Evolutionary conservation across 2,113 vertebrate genomes (phyloP).

Genomic region (Eira barbara): DNA sequence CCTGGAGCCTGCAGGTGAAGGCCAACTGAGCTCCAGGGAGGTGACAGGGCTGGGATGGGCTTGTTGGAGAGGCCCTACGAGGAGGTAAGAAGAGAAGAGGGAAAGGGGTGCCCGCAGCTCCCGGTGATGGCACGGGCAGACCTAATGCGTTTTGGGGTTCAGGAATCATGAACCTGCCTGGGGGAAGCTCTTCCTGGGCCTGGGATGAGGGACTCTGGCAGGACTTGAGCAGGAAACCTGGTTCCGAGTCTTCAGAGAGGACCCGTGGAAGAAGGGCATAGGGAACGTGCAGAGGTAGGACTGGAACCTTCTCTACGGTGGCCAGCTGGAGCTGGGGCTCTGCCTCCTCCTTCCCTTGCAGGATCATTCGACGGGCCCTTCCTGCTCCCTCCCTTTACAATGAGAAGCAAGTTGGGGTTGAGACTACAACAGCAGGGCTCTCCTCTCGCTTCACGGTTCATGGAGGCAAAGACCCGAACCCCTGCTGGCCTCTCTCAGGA

Average conservation of each 20-base stretch:
- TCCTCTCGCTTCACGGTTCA: neutral
- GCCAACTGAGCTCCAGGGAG: accelerated
- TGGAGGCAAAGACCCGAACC: neutral
- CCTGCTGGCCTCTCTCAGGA: neutral
- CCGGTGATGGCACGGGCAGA: accelerated
- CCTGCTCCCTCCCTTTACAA: too few species aligned
- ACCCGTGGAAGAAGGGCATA: accelerated
- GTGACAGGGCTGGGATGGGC: neutral
- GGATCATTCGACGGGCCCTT: neutral
- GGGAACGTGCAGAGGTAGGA: neutral
- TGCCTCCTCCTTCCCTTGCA: too few species aligned
- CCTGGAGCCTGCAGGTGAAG: neutral
- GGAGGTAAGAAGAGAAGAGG: neutral
- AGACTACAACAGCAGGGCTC: too few species aligned
- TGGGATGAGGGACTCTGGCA: accelerated
- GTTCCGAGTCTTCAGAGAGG: neutral
- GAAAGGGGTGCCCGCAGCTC: accelerated
- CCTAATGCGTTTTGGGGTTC: neutral
- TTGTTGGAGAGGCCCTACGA: neutral
- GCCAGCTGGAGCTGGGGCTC: neutral
- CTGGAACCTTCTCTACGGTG: neutral
- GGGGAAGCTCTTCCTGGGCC: too few species aligned
- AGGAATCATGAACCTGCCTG: accelerated
- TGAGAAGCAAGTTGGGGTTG: neutral
- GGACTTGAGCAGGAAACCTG: neutral